Conservation (phyloP, 2,113 vertebrate species). For the Malurus elegans region DNA sequence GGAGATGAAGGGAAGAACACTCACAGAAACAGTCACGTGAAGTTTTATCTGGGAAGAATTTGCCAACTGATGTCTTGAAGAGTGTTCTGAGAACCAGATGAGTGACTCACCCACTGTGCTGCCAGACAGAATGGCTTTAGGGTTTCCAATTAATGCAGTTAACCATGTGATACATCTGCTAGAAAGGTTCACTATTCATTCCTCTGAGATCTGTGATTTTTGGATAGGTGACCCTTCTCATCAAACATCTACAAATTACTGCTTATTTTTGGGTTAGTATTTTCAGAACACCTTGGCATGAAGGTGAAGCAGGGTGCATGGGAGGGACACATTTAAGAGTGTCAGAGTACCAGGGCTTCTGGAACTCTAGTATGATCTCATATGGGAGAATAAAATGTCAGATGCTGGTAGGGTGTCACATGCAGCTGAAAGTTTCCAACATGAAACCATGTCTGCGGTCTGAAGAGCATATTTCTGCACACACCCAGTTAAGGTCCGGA, state of each 20-base stretch:
- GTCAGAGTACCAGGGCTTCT: background rate
- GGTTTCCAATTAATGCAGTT: background rate
- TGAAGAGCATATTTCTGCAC: background rate
- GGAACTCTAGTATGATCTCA: background rate
- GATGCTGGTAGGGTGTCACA: background rate
- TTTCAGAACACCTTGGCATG: background rate
- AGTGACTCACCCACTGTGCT: background rate
- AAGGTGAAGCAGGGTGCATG: background rate
- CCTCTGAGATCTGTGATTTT: background rate
- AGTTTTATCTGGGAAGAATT: background rate
- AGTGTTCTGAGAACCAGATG: background rate
- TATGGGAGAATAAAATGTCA: background rate
- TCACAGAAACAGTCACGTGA: background rate
- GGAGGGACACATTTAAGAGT: background rate
- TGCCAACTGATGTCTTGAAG: background rate
- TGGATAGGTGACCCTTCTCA: background rate
- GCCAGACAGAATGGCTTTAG: background rate
- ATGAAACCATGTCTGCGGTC: background rate
- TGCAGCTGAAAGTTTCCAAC: background rate
- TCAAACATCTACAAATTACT: background rate
- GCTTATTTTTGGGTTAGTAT: background rate
- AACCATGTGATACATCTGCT: background rate
- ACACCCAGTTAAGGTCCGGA: constrained; percentile 9
- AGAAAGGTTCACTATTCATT: background rate
- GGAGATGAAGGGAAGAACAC: background rate